Evolutionary conservation across 2,113 vertebrate genomes (phyloP).

Genomic region (Arothron firmamentum): DNA sequence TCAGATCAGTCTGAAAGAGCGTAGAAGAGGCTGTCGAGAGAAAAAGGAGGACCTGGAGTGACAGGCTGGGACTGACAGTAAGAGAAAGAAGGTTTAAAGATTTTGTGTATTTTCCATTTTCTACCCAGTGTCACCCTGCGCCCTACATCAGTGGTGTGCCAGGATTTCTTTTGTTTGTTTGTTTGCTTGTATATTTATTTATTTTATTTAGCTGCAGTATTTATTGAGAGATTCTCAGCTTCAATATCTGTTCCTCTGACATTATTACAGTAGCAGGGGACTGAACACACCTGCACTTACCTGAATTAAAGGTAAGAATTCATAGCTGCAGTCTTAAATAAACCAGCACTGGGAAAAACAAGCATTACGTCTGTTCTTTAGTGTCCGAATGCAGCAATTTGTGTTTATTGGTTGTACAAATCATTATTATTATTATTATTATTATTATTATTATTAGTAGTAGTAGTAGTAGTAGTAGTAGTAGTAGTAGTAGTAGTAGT

Average conservation of each 20-base stretch:
- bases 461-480: too few relatives aligned
- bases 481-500: too few relatives aligned
- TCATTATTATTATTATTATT: too few relatives aligned
- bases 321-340: too few relatives aligned
- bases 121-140: not conserved
- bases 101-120: slow-evolving; percentile 8
- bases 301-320: slow-evolving; percentile 51
- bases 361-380: too few relatives aligned
- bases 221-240: not conserved
- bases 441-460: too few relatives aligned
- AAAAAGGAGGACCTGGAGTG: slow-evolving; percentile 24
- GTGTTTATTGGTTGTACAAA: too few relatives aligned
- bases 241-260: not conserved
- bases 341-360: too few relatives aligned
- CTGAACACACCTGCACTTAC: slow-evolving; percentile 28
- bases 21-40: slow-evolving; percentile 21
- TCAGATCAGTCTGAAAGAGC: slow-evolving; percentile 42
- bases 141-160: not conserved
- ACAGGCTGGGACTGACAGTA: slow-evolving; percentile 13
- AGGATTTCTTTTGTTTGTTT: too few relatives aligned
- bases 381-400: too few relatives aligned
- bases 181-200: not conserved
- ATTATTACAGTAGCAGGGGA: slow-evolving; percentile 34
- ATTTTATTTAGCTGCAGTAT: slow-evolving; percentile 18
- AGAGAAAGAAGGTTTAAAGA: slow-evolving; percentile 27